phyloP scores from a whole-genome alignment of 2,888 invertebrate genomes.

The Lymantria monacha region DNA sequence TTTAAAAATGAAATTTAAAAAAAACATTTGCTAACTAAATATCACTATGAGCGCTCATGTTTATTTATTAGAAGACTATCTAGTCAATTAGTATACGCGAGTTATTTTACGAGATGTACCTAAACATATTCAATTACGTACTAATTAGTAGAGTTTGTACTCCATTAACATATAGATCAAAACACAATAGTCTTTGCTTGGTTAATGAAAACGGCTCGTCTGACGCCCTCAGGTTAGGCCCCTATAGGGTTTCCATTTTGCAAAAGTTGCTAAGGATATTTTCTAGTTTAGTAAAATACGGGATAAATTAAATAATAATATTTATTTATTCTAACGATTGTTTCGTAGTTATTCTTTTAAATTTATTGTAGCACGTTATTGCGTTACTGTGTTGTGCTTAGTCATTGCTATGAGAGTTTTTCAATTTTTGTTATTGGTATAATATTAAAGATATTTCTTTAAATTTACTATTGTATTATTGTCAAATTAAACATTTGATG shows the following conservation, averaged over 20 bases:
- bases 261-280: neutral
- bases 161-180: constrained; percentile 16
- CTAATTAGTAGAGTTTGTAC: constrained; percentile 19
- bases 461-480: too few relatives aligned
- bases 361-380: too few relatives aligned
- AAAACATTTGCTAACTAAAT: too few relatives aligned
- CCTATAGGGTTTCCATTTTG: neutral
- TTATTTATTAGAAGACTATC: neutral
- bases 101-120: constrained; percentile 4
- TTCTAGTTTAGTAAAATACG: neutral
- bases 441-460: too few relatives aligned
- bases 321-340: too few relatives aligned
- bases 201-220: constrained; percentile 13
- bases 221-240: constrained; percentile 7
- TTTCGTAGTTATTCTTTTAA: too few relatives aligned
- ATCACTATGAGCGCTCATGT: neutral
- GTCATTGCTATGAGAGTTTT: too few relatives aligned
- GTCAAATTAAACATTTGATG: too few relatives aligned
- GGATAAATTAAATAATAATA: too few relatives aligned
- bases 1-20: too few relatives aligned
- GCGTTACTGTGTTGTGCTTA: too few relatives aligned
- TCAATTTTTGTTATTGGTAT: too few relatives aligned
- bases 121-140: constrained; percentile 11
- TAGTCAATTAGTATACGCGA: neutral
- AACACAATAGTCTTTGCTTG: constrained; percentile 17